phyloP scores from a whole-genome alignment of 2,113 vertebrate species.

The Labeo rohita region DNA sequence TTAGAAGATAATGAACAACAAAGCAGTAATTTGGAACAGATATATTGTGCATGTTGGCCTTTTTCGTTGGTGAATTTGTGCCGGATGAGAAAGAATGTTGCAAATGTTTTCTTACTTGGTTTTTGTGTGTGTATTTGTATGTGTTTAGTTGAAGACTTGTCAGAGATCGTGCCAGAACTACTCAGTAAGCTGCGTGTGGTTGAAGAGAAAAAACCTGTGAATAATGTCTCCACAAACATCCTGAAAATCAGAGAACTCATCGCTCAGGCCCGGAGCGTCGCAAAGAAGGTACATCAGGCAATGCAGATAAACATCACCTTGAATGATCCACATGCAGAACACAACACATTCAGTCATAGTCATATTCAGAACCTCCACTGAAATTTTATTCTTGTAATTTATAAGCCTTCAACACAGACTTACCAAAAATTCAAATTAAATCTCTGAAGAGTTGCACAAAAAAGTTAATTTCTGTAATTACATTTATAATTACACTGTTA shows the following conservation, averaged over 20 bases:
- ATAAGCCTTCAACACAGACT: neutral
- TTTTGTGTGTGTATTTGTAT: neutral
- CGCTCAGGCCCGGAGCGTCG: conserved; percentile 93
- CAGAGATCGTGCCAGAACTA: conserved; percentile 86
- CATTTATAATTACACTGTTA: conserved; percentile 56
- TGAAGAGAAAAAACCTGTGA: conserved; percentile 89
- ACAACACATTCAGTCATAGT: neutral
- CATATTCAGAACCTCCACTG: neutral
- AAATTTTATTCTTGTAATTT: neutral
- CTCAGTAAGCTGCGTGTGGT: conserved; percentile 87
- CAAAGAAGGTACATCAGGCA: conserved; percentile 84
- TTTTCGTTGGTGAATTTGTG: neutral
- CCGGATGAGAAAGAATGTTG: neutral
- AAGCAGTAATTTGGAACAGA: neutral
- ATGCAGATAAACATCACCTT: neutral
- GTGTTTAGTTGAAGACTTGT: conserved; percentile 84
- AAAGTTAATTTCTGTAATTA: neutral
- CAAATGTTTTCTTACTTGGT: neutral
- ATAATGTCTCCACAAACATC: conserved; percentile 93
- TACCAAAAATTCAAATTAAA: neutral
- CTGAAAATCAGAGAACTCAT: conserved; percentile 90
- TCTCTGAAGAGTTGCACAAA: neutral
- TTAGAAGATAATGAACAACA: no score
- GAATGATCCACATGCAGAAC: neutral
- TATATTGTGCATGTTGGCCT: neutral